Percentiles rank a stretch among this genome's conserved stretches.
phyloP scores from a whole-genome alignment of 2,797 vertebrate species.

The Lepus townsendii region DNA sequence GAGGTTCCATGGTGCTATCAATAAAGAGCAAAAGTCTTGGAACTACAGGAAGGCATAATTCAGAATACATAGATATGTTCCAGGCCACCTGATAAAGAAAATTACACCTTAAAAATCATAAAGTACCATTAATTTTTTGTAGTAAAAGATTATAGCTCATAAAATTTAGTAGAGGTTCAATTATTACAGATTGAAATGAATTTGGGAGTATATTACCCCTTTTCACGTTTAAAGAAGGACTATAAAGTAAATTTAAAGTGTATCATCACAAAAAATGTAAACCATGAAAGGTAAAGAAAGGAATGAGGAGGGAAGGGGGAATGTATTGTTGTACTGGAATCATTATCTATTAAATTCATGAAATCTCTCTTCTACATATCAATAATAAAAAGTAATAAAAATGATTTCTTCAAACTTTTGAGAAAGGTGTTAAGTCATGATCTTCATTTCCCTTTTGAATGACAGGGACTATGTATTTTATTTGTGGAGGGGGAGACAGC shows the following conservation, averaged over 20 bases:
- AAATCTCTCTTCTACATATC: too few species aligned
- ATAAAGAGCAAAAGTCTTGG: constrained; percentile 19
- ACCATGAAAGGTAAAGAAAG: too few species aligned
- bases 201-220: not conserved
- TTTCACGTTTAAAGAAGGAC: not conserved
- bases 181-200: not conserved
- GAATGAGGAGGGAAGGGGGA: too few species aligned
- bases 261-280: too few species aligned
- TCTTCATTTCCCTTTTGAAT: not conserved
- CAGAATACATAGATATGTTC: not conserved
- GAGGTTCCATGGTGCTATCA: not conserved
- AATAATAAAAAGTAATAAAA: not conserved
- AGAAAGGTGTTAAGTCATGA: not conserved
- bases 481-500: not conserved
- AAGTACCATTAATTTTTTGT: constrained; percentile 39
- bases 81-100: constrained; percentile 28
- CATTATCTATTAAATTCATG: too few species aligned
- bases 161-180: not conserved
- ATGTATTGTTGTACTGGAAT: too few species aligned
- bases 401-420: not conserved
- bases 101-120: constrained; percentile 25
- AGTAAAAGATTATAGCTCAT: constrained; percentile 16
- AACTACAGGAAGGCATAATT: constrained; percentile 11
- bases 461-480: not conserved
- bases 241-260: not conserved